Evolutionary conservation across 2,888 invertebrate genomes (phyloP).

Genomic region (Galerucella calmariensis): DNA sequence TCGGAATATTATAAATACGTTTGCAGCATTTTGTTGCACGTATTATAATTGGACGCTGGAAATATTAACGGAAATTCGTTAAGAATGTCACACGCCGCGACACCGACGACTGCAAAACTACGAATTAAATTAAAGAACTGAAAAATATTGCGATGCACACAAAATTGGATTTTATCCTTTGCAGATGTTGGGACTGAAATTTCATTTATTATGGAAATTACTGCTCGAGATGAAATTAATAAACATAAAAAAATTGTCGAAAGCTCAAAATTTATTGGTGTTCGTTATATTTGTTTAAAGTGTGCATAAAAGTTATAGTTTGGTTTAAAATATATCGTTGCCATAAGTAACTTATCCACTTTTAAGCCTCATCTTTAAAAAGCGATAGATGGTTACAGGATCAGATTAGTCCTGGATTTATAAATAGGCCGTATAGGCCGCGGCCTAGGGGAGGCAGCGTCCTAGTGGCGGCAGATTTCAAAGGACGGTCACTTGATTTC

Average conservation of each 20-base stretch:
- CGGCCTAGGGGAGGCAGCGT: too few species aligned
- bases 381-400: too few species aligned
- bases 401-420: too few species aligned
- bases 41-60: slow-evolving; percentile 32
- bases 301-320: too few species aligned
- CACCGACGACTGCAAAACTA: slow-evolving; percentile 21
- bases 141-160: slow-evolving; percentile 23
- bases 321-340: too few species aligned
- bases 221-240: not conserved
- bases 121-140: slow-evolving; percentile 30
- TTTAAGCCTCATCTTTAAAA: too few species aligned
- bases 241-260: not conserved
- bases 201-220: slow-evolving; percentile 8
- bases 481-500: too few species aligned
- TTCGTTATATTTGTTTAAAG: not conserved
- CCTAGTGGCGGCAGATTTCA: too few species aligned
- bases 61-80: slow-evolving; percentile 36
- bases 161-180: slow-evolving; percentile 16
- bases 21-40: slow-evolving; percentile 17
- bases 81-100: slow-evolving; percentile 21
- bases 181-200: slow-evolving; percentile 15
- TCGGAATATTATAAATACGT: slow-evolving; percentile 28
- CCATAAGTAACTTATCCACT: too few species aligned
- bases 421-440: too few species aligned
- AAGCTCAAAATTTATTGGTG: not conserved